Evolutionary conservation across 2,888 invertebrate species (phyloP).

Genomic region (Leptinotarsa tumamoca): DNA sequence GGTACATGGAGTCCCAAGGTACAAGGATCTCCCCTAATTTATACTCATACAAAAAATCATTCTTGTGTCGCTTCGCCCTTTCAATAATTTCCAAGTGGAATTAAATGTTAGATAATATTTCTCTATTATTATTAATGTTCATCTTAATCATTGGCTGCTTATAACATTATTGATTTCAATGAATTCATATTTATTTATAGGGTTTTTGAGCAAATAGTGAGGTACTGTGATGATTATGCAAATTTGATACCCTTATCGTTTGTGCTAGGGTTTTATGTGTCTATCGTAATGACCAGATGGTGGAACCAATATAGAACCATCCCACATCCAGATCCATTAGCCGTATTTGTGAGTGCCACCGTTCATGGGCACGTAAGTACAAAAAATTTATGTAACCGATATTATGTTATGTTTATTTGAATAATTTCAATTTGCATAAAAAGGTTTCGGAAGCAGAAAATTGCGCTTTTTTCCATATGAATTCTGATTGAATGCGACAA

Average conservation of each 20-base stretch:
- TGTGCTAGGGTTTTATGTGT: conserved; percentile 94
- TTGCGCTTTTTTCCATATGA: too few relatives aligned
- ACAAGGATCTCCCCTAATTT: too few relatives aligned
- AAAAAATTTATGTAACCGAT: not conserved
- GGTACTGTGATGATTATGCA: conserved; percentile 88
- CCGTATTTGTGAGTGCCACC: conserved; percentile 87
- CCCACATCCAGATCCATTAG: conserved; percentile 89
- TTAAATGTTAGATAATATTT: too few relatives aligned
- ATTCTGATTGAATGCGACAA: too few relatives aligned
- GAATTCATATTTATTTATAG: conserved; percentile 66
- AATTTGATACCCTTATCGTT: conserved; percentile 92
- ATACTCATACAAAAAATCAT: too few relatives aligned
- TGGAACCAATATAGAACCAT: conserved; percentile 87
- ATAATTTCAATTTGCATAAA: too few relatives aligned
- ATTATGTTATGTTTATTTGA: not conserved
- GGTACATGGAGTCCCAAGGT: too few relatives aligned
- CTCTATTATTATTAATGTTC: too few relatives aligned
- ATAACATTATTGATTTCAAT: conserved; percentile 1
- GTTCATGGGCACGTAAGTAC: conserved; percentile 79
- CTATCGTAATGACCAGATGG: conserved; percentile 93
- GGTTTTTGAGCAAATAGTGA: conserved; percentile 83
- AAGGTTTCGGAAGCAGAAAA: too few relatives aligned
- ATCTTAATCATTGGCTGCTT: too few relatives aligned
- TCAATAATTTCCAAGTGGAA: too few relatives aligned
- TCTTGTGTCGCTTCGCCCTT: too few relatives aligned